Evolutionary conservation across 2,888 invertebrate species (phyloP).

Genomic region (Drosophila engyochracea): DNA sequence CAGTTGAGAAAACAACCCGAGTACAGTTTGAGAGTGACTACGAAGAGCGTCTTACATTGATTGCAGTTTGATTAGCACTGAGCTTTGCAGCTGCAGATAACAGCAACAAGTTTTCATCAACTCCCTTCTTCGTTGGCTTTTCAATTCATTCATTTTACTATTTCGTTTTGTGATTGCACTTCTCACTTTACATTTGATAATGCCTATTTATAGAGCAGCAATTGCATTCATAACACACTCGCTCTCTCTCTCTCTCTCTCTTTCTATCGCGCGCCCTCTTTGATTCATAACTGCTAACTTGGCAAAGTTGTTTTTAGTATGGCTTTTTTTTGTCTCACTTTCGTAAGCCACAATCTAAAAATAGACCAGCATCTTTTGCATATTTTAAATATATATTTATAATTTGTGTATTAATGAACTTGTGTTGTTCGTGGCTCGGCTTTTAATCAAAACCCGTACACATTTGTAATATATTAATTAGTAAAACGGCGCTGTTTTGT

Average conservation of each 20-base stretch:
- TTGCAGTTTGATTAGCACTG: constrained; percentile 11
- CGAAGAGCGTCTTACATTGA: not conserved
- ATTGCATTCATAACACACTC: constrained; percentile 19
- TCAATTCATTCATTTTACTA: constrained; percentile 31
- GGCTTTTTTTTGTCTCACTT: constrained; percentile 34
- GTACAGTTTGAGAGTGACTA: constrained; percentile 6
- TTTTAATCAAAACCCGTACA: constrained; percentile 43
- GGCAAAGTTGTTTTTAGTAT: constrained; percentile 23
- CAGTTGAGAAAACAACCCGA: constrained; percentile 11
- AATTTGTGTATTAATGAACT: constrained; percentile 57
- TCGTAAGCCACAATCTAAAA: constrained; percentile 46
- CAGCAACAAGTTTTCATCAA: constrained; percentile 17
- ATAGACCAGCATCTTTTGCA: constrained; percentile 24
- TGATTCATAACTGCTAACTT: constrained; percentile 49
- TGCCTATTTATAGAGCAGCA: constrained; percentile 63
- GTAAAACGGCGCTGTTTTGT: constrained; percentile 26
- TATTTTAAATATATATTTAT: constrained; percentile 11
- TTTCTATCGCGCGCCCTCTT: constrained; percentile 6
- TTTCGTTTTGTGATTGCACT: constrained; percentile 22
- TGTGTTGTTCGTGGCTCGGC: constrained; percentile 22
- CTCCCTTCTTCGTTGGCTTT: constrained; percentile 18
- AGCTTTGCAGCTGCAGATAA: constrained; percentile 25
- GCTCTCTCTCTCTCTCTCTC: constrained; percentile 6
- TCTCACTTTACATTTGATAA: constrained; percentile 63
- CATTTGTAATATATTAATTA: constrained; percentile 30